These are phyloP conservation scores for Tinea pellionella DNA, from an alignment of 2,888 invertebrate species.

Conservation along the genomic window DNA sequence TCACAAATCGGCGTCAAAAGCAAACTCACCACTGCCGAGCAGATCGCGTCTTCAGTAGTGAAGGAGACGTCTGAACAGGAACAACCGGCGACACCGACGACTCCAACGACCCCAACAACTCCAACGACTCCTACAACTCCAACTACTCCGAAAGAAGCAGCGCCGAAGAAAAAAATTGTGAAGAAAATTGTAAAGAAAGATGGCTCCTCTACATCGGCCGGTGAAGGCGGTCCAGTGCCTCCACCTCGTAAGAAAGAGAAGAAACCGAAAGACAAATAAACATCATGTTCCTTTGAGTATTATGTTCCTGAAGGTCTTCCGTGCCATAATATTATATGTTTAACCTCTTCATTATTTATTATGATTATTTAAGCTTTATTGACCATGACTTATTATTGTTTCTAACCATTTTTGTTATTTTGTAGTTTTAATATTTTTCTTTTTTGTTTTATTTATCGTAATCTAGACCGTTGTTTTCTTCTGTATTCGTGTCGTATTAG, in stretches of 20 bases:
- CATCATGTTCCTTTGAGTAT: constrained; percentile 28
- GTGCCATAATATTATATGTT: neutral
- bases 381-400: constrained; percentile 19
- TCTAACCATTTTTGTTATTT: constrained; percentile 12
- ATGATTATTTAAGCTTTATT: neutral
- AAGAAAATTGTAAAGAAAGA: constrained; percentile 68
- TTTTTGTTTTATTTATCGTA: constrained; percentile 11
- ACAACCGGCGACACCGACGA: constrained; percentile 16
- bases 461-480: neutral
- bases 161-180: constrained; percentile 49
- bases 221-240: constrained; percentile 56
- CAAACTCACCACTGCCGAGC: constrained; percentile 44
- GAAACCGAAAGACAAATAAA: constrained; percentile 55
- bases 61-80: constrained; percentile 18
- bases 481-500: neutral
- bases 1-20: constrained; percentile 58
- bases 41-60: constrained; percentile 50
- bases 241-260: constrained; percentile 69
- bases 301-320: neutral
- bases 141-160: constrained; percentile 20
- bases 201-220: constrained; percentile 27
- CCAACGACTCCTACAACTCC: constrained; percentile 20
- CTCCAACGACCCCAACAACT: constrained; percentile 19
- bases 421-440: constrained; percentile 16
- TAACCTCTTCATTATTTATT: neutral